Base-by-base conservation (phyloP, 2,797 vertebrate genomes). In the Melanogrammus aeglefinus region DNA sequence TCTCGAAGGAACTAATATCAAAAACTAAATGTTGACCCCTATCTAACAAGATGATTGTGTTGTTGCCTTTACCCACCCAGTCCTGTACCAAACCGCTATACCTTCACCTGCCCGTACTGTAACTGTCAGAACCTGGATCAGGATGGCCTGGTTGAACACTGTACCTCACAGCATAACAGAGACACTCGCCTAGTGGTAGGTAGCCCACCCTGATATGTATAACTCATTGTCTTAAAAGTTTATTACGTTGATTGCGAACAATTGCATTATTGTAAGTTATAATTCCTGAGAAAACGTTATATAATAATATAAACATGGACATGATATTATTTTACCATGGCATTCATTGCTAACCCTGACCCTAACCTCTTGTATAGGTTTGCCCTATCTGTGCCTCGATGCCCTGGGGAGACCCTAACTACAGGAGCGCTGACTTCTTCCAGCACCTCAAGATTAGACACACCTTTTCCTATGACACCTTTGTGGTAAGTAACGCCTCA, bases 341-440 rank as follows among this genome's bases (percentile, higher is more conserved):
- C 66, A 75, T 77, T 70, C 24, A n/a, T 79, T 2, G 0, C 7
- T 29, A n/a, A n/a, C n/a, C n/a, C n/a, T n/a, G n/a, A n/a, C n/a
- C n/a, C n/a, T n/a, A n/a, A n/a, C n/a, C n/a, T n/a, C 87, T 29
- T 88, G 74, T 85, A 38, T 79, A 99, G 98, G 98, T 99, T 74
- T 99, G 98, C 87, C 98, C 98, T 0, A 98, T 99, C 88, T 99
- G 98, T 93, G 97, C 96, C 92, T 97, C 98, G 0, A 99, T 99
- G 98, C 98, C 98, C 0, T 99, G 98, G 98, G 98, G 98, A 74
- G 97, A 99, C 88, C 97, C 98, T 2, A 96, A 94, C 82, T 99
- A 99, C 91, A 96, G 95, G 91, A 99, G 98, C 38, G 92, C 96
- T 1, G 97, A 99, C 91, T 99, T 99, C 93, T 97, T 99, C 87